Evolutionary conservation across 37 sponge, comb jelly and placozoan genomes (phyloP).

Genomic region (Lycopodina hypogea): DNA sequence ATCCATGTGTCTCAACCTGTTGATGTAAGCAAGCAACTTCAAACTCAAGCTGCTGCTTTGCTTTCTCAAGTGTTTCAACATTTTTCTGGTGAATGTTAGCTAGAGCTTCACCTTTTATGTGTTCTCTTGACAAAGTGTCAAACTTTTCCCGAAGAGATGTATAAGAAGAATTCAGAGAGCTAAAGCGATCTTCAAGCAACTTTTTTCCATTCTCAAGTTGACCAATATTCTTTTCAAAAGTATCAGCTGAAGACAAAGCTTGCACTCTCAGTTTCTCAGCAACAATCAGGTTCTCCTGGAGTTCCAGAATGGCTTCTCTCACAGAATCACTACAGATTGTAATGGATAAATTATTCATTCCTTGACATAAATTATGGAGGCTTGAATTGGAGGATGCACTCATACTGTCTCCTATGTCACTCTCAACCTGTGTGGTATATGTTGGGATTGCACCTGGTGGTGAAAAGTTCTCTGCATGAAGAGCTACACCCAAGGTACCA

Average conservation of each 20-base stretch:
- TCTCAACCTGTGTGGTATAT: conserved; percentile 27
- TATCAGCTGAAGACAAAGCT: not conserved
- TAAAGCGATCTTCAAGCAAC: conserved; percentile 20
- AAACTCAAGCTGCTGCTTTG: conserved; percentile 3
- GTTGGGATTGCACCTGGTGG: not conserved
- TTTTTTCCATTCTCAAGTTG: conserved; percentile 30
- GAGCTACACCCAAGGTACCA: conserved; percentile 34
- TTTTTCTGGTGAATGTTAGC: conserved; percentile 2
- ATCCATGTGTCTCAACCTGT: conserved; percentile 13
- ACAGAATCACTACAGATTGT: conserved; percentile 12
- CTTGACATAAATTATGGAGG: not conserved
- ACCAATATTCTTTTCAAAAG: conserved; percentile 14
- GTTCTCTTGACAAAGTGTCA: conserved; percentile 17
- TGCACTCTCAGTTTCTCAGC: conserved; percentile 26
- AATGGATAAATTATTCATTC: not conserved
- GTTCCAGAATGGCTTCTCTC: conserved; percentile 37
- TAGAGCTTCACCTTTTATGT: not conserved
- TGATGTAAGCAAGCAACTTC: conserved; percentile 7
- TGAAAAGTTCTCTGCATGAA: not conserved
- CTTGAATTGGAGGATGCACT: conserved; percentile 1
- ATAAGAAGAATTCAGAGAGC: conserved; percentile 5
- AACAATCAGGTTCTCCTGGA: conserved; percentile 41
- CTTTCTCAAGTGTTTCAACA: not conserved
- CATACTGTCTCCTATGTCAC: conserved; percentile 46
- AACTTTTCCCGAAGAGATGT: conserved; percentile 13